Percentiles rank a stretch among this genome's conserved stretches.
These are phyloP conservation scores for Apodemus sylvaticus DNA, from an alignment of 2,113 vertebrate species.

Conservation along the genomic window DNA sequence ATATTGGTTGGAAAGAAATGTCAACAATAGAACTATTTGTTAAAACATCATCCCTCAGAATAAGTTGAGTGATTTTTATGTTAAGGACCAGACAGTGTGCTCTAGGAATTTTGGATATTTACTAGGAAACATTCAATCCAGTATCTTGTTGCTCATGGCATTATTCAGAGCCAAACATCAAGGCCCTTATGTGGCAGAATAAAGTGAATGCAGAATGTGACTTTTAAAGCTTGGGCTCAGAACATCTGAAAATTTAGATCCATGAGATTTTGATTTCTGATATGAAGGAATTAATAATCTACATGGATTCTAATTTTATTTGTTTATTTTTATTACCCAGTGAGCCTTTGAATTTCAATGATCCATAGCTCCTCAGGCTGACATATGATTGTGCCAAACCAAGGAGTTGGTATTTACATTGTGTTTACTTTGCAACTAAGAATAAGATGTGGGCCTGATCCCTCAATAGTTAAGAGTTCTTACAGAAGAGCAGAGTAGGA, in stretches of 20 bases:
- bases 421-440: slow-evolving; percentile 33
- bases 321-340: neutral
- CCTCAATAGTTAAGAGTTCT: neutral
- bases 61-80: neutral
- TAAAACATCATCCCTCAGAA: neutral
- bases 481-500: neutral
- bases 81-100: neutral
- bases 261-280: neutral
- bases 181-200: neutral
- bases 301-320: slow-evolving; percentile 3
- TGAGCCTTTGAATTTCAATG: neutral
- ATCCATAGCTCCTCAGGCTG: neutral
- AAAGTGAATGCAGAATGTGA: neutral
- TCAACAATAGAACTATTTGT: neutral
- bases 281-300: neutral
- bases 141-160: neutral
- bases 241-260: neutral
- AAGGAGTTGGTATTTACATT: neutral
- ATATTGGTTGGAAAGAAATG: neutral
- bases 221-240: neutral
- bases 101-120: neutral
- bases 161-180: neutral
- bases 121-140: neutral
- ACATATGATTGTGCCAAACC: neutral
- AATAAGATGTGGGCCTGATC: neutral